Evolutionary conservation across 2,888 invertebrate species (phyloP).

Genomic region (Pherbina coryleti): DNA sequence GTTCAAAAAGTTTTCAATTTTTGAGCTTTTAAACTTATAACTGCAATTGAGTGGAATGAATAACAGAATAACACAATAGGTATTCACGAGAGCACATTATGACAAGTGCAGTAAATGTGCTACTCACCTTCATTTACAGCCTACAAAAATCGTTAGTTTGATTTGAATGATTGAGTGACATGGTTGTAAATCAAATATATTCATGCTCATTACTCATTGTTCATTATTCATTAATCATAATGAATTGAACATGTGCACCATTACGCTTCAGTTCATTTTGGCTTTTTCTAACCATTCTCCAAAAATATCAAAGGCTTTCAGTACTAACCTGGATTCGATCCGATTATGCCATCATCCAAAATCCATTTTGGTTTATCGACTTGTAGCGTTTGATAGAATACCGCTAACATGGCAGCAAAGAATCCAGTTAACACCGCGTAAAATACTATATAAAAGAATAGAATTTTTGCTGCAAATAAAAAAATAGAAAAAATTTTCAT

Average conservation of each 20-base stretch:
- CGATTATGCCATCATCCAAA: slow-evolving; percentile 87
- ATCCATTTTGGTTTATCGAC: slow-evolving; percentile 90
- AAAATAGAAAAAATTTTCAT: slow-evolving; percentile 30
- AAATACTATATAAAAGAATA: slow-evolving; percentile 96
- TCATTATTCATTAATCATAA: too few relatives aligned
- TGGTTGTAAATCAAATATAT: too few relatives aligned
- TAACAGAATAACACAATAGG: too few relatives aligned
- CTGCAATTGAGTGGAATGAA: too few relatives aligned
- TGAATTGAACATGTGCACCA: not conserved
- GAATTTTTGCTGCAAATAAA: slow-evolving; percentile 86
- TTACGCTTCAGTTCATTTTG: not conserved
- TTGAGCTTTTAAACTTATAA: too few relatives aligned
- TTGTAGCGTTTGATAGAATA: slow-evolving; percentile 94
- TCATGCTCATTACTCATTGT: too few relatives aligned
- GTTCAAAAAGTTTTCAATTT: not conserved
- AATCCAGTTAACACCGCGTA: slow-evolving; percentile 92
- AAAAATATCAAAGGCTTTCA: not conserved
- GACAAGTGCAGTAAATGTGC: too few relatives aligned
- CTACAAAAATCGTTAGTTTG: too few relatives aligned
- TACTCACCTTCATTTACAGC: too few relatives aligned
- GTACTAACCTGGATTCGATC: slow-evolving; percentile 89
- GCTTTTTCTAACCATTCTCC: not conserved
- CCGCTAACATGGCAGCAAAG: slow-evolving; percentile 93
- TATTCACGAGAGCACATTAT: too few relatives aligned
- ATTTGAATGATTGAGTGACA: too few relatives aligned